A percentile compares a stretch with the other conserved stretches of the same genome.
Conservation (phyloP, 2,113 vertebrate species). For the Camelus dromedarius region DNA sequence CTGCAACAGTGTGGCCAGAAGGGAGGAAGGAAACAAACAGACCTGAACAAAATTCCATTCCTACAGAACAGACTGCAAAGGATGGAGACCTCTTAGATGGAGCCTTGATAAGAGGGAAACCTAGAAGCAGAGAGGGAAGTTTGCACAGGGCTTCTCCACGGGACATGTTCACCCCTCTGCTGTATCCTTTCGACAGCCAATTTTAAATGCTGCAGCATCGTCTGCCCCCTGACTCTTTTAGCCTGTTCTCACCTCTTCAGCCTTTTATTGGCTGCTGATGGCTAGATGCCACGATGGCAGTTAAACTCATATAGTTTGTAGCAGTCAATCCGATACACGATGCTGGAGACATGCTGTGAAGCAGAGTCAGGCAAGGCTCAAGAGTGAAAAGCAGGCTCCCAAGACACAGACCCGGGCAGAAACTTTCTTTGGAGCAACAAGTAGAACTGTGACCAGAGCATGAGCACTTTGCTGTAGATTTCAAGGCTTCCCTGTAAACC, state of each 20-base stretch:
- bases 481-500: background rate
- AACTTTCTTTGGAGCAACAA: background rate
- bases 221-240: background rate
- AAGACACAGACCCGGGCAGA: background rate
- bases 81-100: background rate
- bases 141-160: background rate
- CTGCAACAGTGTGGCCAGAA: background rate
- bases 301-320: background rate
- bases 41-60: background rate
- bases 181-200: background rate
- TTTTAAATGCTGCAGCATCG: background rate
- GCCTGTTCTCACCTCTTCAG: background rate
- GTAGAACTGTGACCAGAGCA: accelerated
- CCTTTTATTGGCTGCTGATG: background rate
- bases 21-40: background rate
- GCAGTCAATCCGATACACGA: background rate
- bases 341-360: background rate
- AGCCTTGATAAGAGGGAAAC: background rate
- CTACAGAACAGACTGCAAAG: background rate
- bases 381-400: background rate
- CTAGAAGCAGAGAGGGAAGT: background rate
- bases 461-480: accelerated
- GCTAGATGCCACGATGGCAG: background rate
- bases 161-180: background rate
- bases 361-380: background rate